phyloP scores from a whole-genome alignment of 2,113 vertebrate species.

The Ammodytes marinus region DNA sequence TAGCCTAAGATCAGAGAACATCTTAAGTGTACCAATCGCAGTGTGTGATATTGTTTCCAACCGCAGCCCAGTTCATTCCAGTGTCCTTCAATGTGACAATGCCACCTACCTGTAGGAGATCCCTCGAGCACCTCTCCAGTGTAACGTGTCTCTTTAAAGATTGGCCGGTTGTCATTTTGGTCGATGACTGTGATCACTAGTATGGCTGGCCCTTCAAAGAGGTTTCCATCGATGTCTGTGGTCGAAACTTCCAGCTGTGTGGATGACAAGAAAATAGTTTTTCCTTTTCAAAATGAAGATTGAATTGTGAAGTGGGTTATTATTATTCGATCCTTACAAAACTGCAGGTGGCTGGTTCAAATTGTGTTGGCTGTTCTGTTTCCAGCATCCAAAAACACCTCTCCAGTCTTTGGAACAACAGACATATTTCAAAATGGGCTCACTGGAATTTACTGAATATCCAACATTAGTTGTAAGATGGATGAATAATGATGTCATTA shows the following conservation, averaged over 20 bases:
- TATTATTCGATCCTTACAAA: neutral
- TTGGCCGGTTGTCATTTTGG: conserved; percentile 97
- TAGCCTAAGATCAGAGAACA: neutral
- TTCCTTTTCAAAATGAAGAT: conserved; percentile 10
- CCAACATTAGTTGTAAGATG: neutral
- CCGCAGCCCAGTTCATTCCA: neutral
- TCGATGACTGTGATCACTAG: conserved; percentile 92
- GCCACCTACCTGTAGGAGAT: conserved; percentile 91
- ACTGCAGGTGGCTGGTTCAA: neutral
- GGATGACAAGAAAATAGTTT: conserved; percentile 33
- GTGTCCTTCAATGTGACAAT: conserved; percentile 16
- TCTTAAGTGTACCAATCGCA: neutral
- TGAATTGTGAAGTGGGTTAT: neutral
- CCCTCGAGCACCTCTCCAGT: conserved; percentile 94
- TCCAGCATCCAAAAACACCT: neutral
- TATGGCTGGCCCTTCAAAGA: conserved; percentile 88
- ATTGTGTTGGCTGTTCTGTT: neutral
- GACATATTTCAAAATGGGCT: neutral
- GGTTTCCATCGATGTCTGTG: conserved; percentile 87
- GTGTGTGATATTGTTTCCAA: conserved; percentile 30
- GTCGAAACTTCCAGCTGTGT: conserved; percentile 93
- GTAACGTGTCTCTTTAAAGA: conserved; percentile 93
- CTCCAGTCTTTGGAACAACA: neutral
- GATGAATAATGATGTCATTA: neutral
- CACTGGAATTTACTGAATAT: neutral